Conservation (phyloP, 2,113 vertebrate genomes). For the Odontesthes bonariensis region DNA sequence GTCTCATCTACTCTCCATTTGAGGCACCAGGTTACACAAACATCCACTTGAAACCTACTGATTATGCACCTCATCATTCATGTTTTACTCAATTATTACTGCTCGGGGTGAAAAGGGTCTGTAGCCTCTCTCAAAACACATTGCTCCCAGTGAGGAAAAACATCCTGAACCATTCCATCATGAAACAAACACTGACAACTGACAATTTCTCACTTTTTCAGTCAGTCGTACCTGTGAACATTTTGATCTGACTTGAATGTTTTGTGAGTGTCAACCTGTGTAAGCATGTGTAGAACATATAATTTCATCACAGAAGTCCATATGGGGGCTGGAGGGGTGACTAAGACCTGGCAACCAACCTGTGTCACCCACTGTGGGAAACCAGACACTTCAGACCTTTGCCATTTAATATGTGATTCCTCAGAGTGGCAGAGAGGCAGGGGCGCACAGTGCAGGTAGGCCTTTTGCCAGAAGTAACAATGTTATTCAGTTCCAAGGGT, state of each 20-base stretch:
- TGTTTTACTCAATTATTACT: slow-evolving; percentile 10
- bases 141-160: neutral
- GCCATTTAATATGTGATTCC: slow-evolving; percentile 69
- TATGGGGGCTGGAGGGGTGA: neutral
- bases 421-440: slow-evolving; percentile 41
- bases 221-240: neutral
- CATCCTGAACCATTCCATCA: slow-evolving; percentile 11
- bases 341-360: slow-evolving; percentile 17
- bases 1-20: slow-evolving; percentile 25
- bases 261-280: neutral
- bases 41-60: slow-evolving; percentile 7
- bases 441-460: slow-evolving; percentile 4
- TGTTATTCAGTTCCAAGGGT: too few species aligned
- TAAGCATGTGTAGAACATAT: slow-evolving; percentile 1
- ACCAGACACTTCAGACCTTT: slow-evolving; percentile 79
- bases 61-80: slow-evolving; percentile 16
- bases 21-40: slow-evolving; percentile 25
- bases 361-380: slow-evolving; percentile 18
- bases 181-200: neutral
- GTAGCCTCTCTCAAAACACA: neutral
- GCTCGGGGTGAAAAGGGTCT: slow-evolving; percentile 14
- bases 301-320: neutral
- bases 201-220: slow-evolving; percentile 1
- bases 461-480: slow-evolving; percentile 22
- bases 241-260: slow-evolving; percentile 5